A percentile compares a stretch with the other conserved stretches of the same genome.
Conservation (phyloP, 2,888 invertebrate species). For the Eulithis prunata region DNA sequence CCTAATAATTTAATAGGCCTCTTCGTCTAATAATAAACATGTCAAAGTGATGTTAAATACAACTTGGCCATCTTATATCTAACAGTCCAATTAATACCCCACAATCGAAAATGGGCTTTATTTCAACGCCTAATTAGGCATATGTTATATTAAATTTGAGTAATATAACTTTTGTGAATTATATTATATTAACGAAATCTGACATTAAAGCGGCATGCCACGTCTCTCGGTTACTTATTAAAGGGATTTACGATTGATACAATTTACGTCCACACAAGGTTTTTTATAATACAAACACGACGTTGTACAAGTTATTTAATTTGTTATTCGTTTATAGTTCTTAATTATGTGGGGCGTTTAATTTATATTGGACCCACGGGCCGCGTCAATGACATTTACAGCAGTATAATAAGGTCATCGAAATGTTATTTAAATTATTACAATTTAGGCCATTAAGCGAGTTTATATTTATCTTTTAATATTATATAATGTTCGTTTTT, state of each 20-base stretch:
- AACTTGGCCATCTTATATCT: slow-evolving; percentile 55
- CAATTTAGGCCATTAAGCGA: slow-evolving; percentile 15
- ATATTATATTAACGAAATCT: slow-evolving; percentile 77
- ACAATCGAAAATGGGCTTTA: slow-evolving; percentile 43
- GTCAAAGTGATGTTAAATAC: slow-evolving; percentile 77
- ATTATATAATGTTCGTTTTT: slow-evolving; percentile 9
- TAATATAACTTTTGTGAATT: slow-evolving; percentile 48
- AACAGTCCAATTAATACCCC: slow-evolving; percentile 30
- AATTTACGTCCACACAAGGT: slow-evolving; percentile 66
- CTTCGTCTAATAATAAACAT: slow-evolving; percentile 81
- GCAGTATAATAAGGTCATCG: slow-evolving; percentile 58
- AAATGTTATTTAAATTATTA: slow-evolving; percentile 15
- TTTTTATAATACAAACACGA: slow-evolving; percentile 77
- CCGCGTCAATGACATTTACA: slow-evolving; percentile 60
- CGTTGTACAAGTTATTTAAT: slow-evolving; percentile 76
- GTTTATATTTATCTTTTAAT: slow-evolving; percentile 13
- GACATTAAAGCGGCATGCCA: slow-evolving; percentile 74
- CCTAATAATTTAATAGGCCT: slow-evolving; percentile 80
- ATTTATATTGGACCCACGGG: slow-evolving; percentile 63
- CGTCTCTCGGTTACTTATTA: slow-evolving; percentile 72
- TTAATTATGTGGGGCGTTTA: slow-evolving; percentile 69
- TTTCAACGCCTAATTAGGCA: slow-evolving; percentile 30
- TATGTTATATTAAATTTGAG: slow-evolving; percentile 3
- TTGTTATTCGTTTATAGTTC: slow-evolving; percentile 74
- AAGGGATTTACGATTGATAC: slow-evolving; percentile 75